Evolutionary conservation across 2,888 invertebrate genomes (phyloP), one percentile per base, ranked within the genome.

Genomic region (Drosophila paramelanica): DNA sequence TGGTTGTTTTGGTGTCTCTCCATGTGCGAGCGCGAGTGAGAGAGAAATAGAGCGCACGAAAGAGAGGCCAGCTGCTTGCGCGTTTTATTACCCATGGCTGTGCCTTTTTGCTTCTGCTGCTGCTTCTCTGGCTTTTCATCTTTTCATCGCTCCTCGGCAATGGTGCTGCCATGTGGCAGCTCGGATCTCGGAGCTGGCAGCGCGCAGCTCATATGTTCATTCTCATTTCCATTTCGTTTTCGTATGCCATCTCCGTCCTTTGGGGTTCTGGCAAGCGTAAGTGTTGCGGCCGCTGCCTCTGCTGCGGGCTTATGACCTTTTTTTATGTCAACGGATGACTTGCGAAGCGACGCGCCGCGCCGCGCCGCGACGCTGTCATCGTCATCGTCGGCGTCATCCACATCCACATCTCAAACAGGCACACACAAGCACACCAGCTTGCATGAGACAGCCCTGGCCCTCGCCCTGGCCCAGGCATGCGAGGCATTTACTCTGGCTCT

Each of bases 71-170:
- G 67, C 67, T 64, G 67, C 55, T 61, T 55, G 67, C 74, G 70
- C 77, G 55, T 89, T 89, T 89, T 89, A 89, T 81, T 77, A 60
- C 80, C 75, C 76, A 68, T 66, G 61, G 70, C 65, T 71, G 77
- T 74, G 77, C 65, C 74, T 79, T 74, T 61, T 60, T 64, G 64
- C 42, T 53, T 56, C 49, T 68, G 71, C 57, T 50, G 58, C 49
- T 81, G 77, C 84, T 89, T 69, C 85, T 84, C 77, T 81, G 78
- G 79, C 77, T 81, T 84, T 89, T 89, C 84, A 89, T 85, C 84
- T 85, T 80, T 85, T 72, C 87, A 73, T 66, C 67, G 75, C 60
- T 60, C 52, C 41, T 69, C 60, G 67, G 50, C 51, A 43, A 49
- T 53, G 59, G 39, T 52, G 55, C 43, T 27, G 59, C 51, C 56